Conservation (phyloP, 2,113 vertebrate genomes). For the Xenopus laevis region DNA sequence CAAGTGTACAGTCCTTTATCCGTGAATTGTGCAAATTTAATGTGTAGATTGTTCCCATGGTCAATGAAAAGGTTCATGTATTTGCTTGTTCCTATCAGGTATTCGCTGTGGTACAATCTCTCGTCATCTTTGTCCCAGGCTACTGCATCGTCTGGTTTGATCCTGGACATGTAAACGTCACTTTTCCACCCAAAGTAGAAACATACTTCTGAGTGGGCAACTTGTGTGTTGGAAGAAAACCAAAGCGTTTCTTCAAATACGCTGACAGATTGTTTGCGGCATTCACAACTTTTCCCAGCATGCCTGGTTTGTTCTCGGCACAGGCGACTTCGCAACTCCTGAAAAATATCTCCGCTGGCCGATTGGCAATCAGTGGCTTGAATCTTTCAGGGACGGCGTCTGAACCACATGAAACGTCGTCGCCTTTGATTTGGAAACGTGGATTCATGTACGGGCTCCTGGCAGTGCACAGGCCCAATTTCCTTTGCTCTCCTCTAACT, state of each 20-base stretch:
- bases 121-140: constrained; percentile 78
- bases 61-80: constrained; percentile 73
- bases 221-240: neutral
- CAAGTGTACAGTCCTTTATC: constrained; percentile 79
- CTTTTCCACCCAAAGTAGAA: constrained; percentile 52
- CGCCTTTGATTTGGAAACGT: constrained; percentile 59
- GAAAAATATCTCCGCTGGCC: constrained; percentile 65
- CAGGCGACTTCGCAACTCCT: constrained; percentile 69
- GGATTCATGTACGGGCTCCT: constrained; percentile 64
- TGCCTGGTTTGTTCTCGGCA: neutral
- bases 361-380: accelerated
- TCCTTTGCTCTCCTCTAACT: constrained; percentile 74
- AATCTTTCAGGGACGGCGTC: constrained; percentile 59
- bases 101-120: constrained; percentile 68
- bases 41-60: constrained; percentile 77
- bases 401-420: constrained; percentile 74
- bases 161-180: constrained; percentile 75
- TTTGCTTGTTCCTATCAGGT: constrained; percentile 53
- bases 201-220: constrained; percentile 70
- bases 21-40: constrained; percentile 53
- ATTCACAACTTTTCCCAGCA: too few species aligned
- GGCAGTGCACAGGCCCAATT: constrained; percentile 81
- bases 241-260: too few species aligned
- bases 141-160: constrained; percentile 71
- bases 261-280: too few species aligned